Evolutionary conservation across 2,797 vertebrate genomes (phyloP).

Genomic region (Hippopotamyrus pictus): DNA sequence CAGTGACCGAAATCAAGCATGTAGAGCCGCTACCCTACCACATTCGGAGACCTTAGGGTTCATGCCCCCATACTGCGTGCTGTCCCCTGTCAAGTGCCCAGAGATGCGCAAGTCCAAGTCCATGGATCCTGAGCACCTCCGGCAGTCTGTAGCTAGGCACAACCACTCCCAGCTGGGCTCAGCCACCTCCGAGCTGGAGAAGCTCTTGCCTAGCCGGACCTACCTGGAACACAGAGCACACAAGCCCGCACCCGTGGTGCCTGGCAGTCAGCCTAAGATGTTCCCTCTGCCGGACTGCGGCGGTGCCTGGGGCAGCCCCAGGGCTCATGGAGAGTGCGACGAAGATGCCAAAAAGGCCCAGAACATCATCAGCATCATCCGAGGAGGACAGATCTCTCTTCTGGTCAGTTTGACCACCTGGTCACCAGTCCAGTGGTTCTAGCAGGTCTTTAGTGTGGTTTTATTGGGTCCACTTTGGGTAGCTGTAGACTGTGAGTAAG

Average conservation of each 20-base stretch:
- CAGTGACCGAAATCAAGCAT: conserved; percentile 60
- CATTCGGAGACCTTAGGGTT: conserved; percentile 60
- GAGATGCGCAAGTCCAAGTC: conserved; percentile 78
- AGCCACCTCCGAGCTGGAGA: conserved; percentile 67
- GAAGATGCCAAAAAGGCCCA: conserved; percentile 84
- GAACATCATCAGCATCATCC: conserved; percentile 91
- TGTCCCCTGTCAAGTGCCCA: conserved; percentile 84
- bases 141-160: conserved; percentile 55
- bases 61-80: conserved; percentile 73
- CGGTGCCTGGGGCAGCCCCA: conserved; percentile 55
- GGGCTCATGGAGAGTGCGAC: conserved; percentile 48
- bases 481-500: not conserved
- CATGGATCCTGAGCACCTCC: conserved; percentile 70
- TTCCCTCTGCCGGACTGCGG: conserved; percentile 61
- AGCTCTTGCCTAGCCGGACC: conserved; percentile 68
- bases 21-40: conserved; percentile 58
- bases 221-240: conserved; percentile 66
- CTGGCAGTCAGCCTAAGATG: conserved; percentile 61
- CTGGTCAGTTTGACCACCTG: conserved; percentile 58
- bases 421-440: not conserved
- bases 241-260: conserved; percentile 55
- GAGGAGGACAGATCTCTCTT: conserved; percentile 89
- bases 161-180: conserved; percentile 62
- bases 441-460: not conserved
- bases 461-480: not conserved